Conservation (phyloP, 2,797 vertebrate species). For the Sphaeramia orbicularis region DNA sequence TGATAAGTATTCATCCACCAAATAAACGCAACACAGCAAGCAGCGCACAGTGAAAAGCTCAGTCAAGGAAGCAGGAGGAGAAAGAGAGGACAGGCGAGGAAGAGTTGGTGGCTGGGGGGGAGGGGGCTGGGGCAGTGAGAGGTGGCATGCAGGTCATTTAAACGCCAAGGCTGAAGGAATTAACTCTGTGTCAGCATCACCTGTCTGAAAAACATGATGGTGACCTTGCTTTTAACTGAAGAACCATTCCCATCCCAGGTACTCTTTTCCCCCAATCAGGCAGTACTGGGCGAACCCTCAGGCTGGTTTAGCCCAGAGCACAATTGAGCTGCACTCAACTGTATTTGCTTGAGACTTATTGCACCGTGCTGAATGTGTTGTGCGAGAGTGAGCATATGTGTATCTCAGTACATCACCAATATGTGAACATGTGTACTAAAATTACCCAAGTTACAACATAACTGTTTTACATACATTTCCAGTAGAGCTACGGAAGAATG, state of each 20-base stretch:
- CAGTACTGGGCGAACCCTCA: slow-evolving; percentile 8
- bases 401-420: background rate
- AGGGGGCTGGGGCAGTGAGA: slow-evolving; percentile 66
- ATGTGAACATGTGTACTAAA: slow-evolving; percentile 24
- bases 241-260: slow-evolving; percentile 54
- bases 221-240: slow-evolving; percentile 63
- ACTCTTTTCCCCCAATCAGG: slow-evolving; percentile 39
- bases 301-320: slow-evolving; percentile 43
- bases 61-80: slow-evolving; percentile 62
- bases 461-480: slow-evolving; percentile 13
- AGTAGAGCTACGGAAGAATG: background rate
- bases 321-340: slow-evolving; percentile 16
- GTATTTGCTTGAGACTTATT: slow-evolving; percentile 30
- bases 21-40: slow-evolving; percentile 61
- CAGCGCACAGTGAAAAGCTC: slow-evolving; percentile 61
- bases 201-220: slow-evolving; percentile 69
- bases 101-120: slow-evolving; percentile 33
- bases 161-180: slow-evolving; percentile 90
- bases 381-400: slow-evolving; percentile 1
- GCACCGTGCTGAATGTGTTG: slow-evolving; percentile 9
- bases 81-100: slow-evolving; percentile 65
- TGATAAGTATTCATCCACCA: slow-evolving; percentile 46
- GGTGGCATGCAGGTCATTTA: slow-evolving; percentile 89
- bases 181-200: slow-evolving; percentile 77
- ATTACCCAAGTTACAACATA: slow-evolving; percentile 12